A percentile compares a stretch with the other conserved stretches of the same genome.
phyloP scores from a whole-genome alignment of 2,888 invertebrate genomes.

The Apantesis nais region DNA sequence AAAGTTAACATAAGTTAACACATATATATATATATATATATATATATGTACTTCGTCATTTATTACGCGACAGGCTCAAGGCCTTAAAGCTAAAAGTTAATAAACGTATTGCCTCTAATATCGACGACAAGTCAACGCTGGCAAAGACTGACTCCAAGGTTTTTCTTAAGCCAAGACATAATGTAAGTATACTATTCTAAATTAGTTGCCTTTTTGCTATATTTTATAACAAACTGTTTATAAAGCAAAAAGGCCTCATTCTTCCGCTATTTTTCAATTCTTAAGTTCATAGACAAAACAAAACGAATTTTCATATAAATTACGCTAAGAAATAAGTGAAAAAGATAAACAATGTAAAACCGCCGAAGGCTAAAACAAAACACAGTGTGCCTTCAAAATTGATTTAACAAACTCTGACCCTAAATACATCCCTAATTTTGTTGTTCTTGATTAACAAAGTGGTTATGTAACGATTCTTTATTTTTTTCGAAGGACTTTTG shows the following conservation, averaged over 20 bases:
- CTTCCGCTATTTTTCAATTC: neutral
- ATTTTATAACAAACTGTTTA: neutral
- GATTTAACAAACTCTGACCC: conserved; percentile 30
- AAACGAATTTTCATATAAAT: conserved; percentile 5
- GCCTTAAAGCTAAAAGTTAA: no score
- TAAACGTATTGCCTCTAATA: no score
- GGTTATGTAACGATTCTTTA: conserved; percentile 11
- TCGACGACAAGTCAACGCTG: no score
- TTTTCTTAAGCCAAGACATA: neutral
- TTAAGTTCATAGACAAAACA: conserved; percentile 2
- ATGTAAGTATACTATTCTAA: neutral
- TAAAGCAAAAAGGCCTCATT: neutral
- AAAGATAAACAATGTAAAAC: conserved; percentile 27
- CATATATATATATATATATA: no score
- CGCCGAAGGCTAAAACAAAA: conserved; percentile 30
- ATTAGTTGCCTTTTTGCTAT: neutral
- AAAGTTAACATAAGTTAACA: no score
- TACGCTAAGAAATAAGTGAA: conserved; percentile 23
- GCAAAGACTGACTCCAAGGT: neutral
- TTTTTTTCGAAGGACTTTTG: conserved; percentile 5
- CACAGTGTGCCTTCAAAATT: conserved; percentile 31
- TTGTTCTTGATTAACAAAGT: conserved; percentile 33
- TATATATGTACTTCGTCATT: no score
- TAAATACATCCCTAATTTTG: conserved; percentile 37
- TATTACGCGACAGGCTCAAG: no score